These are phyloP conservation scores for Todiramphus chloris DNA, from an alignment of 2,113 vertebrate genomes.

Conservation along the genomic window DNA sequence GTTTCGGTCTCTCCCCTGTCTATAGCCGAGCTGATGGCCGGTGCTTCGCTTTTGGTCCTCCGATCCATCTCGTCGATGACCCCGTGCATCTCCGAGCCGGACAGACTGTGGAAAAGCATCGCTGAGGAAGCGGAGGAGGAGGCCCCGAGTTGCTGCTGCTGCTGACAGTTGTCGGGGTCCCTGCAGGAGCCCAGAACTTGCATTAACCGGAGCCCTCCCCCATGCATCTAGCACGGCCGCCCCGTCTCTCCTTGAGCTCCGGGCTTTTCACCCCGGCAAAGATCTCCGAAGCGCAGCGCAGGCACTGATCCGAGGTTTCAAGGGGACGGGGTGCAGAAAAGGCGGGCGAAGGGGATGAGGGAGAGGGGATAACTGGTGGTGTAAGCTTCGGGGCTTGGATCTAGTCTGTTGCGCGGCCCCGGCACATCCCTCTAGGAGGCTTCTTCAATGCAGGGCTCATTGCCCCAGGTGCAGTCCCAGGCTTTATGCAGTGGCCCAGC, in stretches of 20 bases:
- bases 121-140: constrained; percentile 63
- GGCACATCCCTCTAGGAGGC: constrained; percentile 44
- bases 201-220: constrained; percentile 80
- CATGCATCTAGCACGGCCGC: constrained; percentile 70
- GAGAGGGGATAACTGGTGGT: constrained; percentile 19
- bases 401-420: constrained; percentile 55
- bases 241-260: constrained; percentile 59
- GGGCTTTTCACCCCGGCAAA: background rate
- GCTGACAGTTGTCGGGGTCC: constrained; percentile 66
- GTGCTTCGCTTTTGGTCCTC: constrained; percentile 92
- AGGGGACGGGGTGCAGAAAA: constrained; percentile 37
- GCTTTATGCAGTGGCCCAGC: constrained; percentile 44
- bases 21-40: constrained; percentile 96
- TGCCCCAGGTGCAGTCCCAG: constrained; percentile 56
- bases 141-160: constrained; percentile 53
- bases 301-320: constrained; percentile 62
- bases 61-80: constrained; percentile 99
- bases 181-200: constrained; percentile 84
- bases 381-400: constrained; percentile 41
- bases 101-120: constrained; percentile 99
- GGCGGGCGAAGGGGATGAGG: background rate
- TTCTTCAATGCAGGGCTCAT: constrained; percentile 61
- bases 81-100: constrained; percentile 95
- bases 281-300: constrained; percentile 31
- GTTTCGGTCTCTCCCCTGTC: constrained; percentile 97